Conservation (phyloP, 2,113 vertebrate species). For the Urocitellus parryii region DNA sequence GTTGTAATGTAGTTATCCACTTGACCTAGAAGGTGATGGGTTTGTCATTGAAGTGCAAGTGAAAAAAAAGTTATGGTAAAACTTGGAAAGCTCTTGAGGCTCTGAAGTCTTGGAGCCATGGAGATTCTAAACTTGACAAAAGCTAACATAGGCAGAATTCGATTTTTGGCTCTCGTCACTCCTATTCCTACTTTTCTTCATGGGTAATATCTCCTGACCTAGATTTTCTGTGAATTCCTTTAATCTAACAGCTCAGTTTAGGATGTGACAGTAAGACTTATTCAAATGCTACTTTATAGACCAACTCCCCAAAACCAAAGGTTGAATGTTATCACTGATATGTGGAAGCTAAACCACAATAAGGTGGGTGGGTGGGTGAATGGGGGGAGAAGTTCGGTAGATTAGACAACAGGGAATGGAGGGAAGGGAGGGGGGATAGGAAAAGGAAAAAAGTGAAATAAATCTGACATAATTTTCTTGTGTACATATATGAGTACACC, state of each 20-base stretch:
- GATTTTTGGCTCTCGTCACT: background rate
- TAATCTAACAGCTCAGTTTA: background rate
- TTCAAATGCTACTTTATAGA: background rate
- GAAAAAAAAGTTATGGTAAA: background rate
- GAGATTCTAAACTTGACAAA: background rate
- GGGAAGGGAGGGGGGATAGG: too few species aligned
- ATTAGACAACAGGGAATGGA: too few species aligned
- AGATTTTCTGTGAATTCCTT: conserved; percentile 5
- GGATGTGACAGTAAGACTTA: background rate
- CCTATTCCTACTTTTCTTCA: background rate
- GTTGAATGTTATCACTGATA: too few species aligned
- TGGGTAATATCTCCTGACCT: background rate
- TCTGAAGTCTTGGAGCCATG: background rate
- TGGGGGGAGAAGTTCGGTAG: too few species aligned
- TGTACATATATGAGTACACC: too few species aligned
- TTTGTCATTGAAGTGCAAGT: background rate
- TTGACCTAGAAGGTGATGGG: background rate
- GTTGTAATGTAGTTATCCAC: background rate
- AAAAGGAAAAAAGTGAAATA: too few species aligned
- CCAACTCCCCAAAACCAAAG: too few species aligned
- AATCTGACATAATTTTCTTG: too few species aligned
- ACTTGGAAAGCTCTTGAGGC: background rate
- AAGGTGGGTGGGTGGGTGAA: too few species aligned
- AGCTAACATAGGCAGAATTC: background rate
- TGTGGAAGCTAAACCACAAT: too few species aligned